phyloP scores from a whole-genome alignment of 2,888 invertebrate species.

The Mythimna vitellina region DNA sequence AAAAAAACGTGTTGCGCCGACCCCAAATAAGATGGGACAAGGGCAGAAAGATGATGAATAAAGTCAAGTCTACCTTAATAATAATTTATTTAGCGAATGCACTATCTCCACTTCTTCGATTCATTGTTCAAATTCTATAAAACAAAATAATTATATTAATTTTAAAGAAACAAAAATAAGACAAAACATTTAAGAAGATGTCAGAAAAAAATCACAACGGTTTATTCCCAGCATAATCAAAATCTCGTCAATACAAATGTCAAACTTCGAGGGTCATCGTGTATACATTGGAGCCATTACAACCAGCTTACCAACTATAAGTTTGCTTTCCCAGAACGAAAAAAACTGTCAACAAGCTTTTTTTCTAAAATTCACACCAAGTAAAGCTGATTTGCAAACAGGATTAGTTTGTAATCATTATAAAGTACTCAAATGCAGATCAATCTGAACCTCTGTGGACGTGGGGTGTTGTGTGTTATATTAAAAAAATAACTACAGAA shows the following conservation, averaged over 20 bases:
- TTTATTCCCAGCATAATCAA: constrained; percentile 10
- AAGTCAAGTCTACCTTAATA: background rate
- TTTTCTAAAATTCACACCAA: constrained; percentile 57
- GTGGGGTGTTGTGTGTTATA: constrained; percentile 17
- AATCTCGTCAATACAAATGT: background rate
- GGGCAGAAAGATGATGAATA: too few species aligned
- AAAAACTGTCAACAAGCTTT: constrained; percentile 51
- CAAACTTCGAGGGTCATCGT: background rate
- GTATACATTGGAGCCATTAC: constrained; percentile 11
- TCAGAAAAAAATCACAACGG: background rate
- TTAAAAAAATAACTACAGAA: constrained; percentile 10
- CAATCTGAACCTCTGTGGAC: constrained; percentile 67
- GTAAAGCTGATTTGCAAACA: constrained; percentile 65
- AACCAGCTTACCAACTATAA: constrained; percentile 32
- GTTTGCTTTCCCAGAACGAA: constrained; percentile 47
- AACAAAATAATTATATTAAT: too few species aligned
- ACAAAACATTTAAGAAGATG: background rate
- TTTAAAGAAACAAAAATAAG: background rate
- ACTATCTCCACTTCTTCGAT: background rate
- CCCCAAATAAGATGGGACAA: too few species aligned
- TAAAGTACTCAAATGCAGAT: constrained; percentile 74
- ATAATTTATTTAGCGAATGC: background rate
- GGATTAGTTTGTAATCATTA: constrained; percentile 72
- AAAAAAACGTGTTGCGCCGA: too few species aligned
- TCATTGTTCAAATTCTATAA: background rate